Evolutionary conservation across 2,113 vertebrate species (phyloP).

Genomic region (Odocoileus virginianus): DNA sequence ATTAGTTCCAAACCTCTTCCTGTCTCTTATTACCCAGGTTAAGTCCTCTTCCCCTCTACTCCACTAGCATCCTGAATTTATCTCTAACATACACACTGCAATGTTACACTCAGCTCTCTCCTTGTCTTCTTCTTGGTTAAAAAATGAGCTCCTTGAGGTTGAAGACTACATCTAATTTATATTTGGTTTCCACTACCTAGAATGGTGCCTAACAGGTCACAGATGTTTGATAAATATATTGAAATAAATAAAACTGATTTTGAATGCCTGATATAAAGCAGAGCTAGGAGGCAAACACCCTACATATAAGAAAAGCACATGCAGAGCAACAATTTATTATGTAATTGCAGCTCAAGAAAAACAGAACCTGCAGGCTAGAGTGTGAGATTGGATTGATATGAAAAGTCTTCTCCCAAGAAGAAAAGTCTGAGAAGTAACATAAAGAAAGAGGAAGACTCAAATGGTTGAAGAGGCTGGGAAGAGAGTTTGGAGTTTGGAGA

Average conservation of each 20-base stretch:
- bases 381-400: not conserved
- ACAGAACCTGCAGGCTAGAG: not conserved
- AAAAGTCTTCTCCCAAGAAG: not conserved
- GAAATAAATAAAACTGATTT: slow-evolving; percentile 1
- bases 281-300: not conserved
- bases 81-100: not conserved
- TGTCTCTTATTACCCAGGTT: not conserved
- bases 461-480: not conserved
- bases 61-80: not conserved
- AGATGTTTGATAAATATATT: not conserved
- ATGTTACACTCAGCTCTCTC: not conserved
- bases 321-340: not conserved
- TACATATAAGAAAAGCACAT: not conserved
- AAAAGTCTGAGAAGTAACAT: not conserved
- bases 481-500: not conserved
- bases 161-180: not conserved
- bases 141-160: not conserved
- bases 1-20: not conserved
- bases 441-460: not conserved
- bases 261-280: not conserved
- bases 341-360: not conserved
- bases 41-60: not conserved
- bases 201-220: not conserved
- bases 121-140: not conserved
- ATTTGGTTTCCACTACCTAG: not conserved